These are phyloP conservation scores for Baronia brevicornis DNA, from an alignment of 2,888 invertebrate species.

Conservation along the genomic window DNA sequence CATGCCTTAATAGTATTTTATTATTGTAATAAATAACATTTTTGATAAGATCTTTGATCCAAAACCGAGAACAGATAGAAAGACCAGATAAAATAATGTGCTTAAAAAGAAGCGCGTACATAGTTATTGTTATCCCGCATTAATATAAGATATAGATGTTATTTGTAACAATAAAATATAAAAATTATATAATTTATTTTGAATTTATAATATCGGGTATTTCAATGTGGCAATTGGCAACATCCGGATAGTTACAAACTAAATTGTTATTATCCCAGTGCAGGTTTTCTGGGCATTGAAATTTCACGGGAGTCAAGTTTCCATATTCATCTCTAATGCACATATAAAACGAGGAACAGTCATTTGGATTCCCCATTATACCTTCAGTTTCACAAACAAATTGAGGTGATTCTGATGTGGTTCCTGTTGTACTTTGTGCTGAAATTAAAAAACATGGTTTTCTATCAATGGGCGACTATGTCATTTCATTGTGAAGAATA, in stretches of 20 bases:
- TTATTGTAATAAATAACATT: too few relatives aligned
- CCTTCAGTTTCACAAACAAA: slow-evolving; percentile 48
- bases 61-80: too few relatives aligned
- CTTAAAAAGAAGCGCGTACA: too few relatives aligned
- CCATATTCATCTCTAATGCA: slow-evolving; percentile 36
- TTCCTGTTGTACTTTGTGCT: slow-evolving; percentile 11
- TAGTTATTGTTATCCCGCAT: too few relatives aligned
- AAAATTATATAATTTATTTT: not conserved
- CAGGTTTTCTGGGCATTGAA: slow-evolving; percentile 42
- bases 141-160: too few relatives aligned
- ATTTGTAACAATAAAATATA: not conserved
- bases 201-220: not conserved
- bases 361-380: slow-evolving; percentile 45
- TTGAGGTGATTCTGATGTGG: slow-evolving; percentile 10
- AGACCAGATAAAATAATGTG: too few relatives aligned
- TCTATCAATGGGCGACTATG: too few relatives aligned
- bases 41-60: too few relatives aligned
- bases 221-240: slow-evolving; percentile 23
- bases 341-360: slow-evolving; percentile 55
- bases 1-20: too few relatives aligned
- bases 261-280: slow-evolving; percentile 42
- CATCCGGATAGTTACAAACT: slow-evolving; percentile 51
- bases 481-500: not conserved
- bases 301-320: slow-evolving; percentile 25
- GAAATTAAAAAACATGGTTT: not conserved